Evolutionary conservation across 2,888 invertebrate species (phyloP).

Genomic region (Pogonocherus hispidulus): DNA sequence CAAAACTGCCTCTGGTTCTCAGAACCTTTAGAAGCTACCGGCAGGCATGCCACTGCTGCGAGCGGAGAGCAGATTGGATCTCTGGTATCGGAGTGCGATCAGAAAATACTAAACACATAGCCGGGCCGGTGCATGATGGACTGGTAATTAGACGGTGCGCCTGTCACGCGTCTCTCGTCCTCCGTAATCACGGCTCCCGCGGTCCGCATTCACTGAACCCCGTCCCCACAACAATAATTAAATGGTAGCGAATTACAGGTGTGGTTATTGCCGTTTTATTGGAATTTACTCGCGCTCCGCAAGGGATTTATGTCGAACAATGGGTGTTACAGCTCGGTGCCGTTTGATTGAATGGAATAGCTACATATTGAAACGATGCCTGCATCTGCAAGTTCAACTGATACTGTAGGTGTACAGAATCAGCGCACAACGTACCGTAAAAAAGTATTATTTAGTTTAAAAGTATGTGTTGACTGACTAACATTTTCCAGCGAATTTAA

Average conservation of each 20-base stretch:
- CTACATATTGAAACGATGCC: background rate
- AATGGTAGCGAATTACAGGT: conserved; percentile 49
- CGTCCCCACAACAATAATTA: conserved; percentile 47
- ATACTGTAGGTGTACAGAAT: too few relatives aligned
- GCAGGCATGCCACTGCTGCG: conserved; percentile 20
- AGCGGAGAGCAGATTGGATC: conserved; percentile 45
- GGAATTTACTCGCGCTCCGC: conserved; percentile 18
- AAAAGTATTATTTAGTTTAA: too few relatives aligned
- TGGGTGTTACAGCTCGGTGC: conserved; percentile 19
- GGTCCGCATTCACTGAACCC: conserved; percentile 33
- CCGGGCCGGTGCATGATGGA: conserved; percentile 54
- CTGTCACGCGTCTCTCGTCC: conserved; percentile 53
- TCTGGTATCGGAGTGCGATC: conserved; percentile 51
- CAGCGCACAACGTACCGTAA: too few relatives aligned
- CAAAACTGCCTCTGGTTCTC: too few relatives aligned
- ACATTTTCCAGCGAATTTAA: too few relatives aligned
- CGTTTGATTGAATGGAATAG: conserved; percentile 22
- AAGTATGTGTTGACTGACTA: too few relatives aligned
- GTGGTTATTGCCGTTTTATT: conserved; percentile 41
- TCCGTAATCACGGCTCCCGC: conserved; percentile 45
- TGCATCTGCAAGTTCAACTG: background rate
- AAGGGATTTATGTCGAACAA: conserved; percentile 20
- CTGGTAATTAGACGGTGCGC: conserved; percentile 63
- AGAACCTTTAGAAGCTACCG: background rate
- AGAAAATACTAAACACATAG: conserved; percentile 55